Conservation (phyloP, 1,140 invertebrate species). For the Steinernema feltiae region DNA sequence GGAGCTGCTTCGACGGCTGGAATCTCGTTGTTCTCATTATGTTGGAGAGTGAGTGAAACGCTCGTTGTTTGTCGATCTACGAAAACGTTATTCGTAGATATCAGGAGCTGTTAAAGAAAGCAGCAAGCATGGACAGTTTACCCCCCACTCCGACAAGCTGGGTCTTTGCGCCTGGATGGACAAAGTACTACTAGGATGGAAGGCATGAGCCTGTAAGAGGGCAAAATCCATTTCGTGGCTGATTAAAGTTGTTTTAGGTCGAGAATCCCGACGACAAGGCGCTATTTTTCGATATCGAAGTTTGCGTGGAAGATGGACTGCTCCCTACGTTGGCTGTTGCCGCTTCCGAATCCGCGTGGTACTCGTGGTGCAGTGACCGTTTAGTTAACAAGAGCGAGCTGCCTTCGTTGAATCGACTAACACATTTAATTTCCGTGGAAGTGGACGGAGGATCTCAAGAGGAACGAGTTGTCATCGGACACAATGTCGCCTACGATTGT, state of each 20-base stretch:
- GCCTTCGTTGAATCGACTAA: constrained; percentile 51
- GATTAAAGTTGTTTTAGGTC: constrained; percentile 40
- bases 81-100: background rate
- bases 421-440: constrained; percentile 80
- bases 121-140: background rate
- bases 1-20: background rate
- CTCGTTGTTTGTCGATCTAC: background rate
- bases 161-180: constrained; percentile 73
- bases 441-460: constrained; percentile 62
- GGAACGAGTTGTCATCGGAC: constrained; percentile 78
- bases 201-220: constrained; percentile 18
- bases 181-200: constrained; percentile 66
- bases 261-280: constrained; percentile 67
- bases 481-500: constrained; percentile 93
- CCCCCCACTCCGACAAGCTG: constrained; percentile 61
- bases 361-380: constrained; percentile 67
- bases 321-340: constrained; percentile 84
- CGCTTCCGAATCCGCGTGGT: constrained; percentile 73
- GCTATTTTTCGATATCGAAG: constrained; percentile 91
- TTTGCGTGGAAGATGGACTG: constrained; percentile 75
- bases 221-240: background rate
- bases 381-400: constrained; percentile 55
- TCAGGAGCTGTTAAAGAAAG: background rate
- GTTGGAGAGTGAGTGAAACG: background rate
- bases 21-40: background rate